Evolutionary conservation across 2,888 invertebrate genomes (phyloP).

Genomic region (Papilio protenor): DNA sequence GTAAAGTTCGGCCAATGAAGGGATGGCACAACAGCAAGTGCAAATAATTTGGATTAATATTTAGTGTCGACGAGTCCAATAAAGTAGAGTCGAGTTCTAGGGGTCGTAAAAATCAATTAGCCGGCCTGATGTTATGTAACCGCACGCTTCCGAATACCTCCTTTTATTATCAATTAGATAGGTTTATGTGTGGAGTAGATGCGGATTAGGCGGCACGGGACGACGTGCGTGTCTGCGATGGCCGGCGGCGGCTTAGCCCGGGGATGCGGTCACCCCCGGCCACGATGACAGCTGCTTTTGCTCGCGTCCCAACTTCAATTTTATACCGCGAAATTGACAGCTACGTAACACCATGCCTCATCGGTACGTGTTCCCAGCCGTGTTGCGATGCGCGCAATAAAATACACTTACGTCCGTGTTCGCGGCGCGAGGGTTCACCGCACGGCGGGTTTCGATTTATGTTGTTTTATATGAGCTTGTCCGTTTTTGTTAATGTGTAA

Average conservation of each 20-base stretch:
- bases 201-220: conserved; percentile 76
- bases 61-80: conserved; percentile 72
- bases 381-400: conserved; percentile 74
- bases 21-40: neutral
- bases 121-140: conserved; percentile 71
- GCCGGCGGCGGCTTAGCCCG: conserved; percentile 77
- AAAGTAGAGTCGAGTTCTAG: conserved; percentile 74
- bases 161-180: conserved; percentile 84
- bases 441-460: conserved; percentile 78
- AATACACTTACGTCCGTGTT: conserved; percentile 64
- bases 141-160: conserved; percentile 77
- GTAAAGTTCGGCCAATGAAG: neutral
- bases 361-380: conserved; percentile 64
- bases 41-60: conserved; percentile 74
- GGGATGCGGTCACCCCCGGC: conserved; percentile 76
- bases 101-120: conserved; percentile 81
- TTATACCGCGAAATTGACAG: conserved; percentile 81
- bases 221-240: conserved; percentile 76
- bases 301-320: conserved; percentile 75
- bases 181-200: conserved; percentile 81
- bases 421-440: conserved; percentile 60
- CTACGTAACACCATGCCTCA: conserved; percentile 71
- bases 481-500: conserved; percentile 80
- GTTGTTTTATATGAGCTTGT: conserved; percentile 76
- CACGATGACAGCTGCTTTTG: conserved; percentile 81